Base-by-base conservation (phyloP, 2,113 vertebrate species). In the Heterochromis multidens region DNA sequence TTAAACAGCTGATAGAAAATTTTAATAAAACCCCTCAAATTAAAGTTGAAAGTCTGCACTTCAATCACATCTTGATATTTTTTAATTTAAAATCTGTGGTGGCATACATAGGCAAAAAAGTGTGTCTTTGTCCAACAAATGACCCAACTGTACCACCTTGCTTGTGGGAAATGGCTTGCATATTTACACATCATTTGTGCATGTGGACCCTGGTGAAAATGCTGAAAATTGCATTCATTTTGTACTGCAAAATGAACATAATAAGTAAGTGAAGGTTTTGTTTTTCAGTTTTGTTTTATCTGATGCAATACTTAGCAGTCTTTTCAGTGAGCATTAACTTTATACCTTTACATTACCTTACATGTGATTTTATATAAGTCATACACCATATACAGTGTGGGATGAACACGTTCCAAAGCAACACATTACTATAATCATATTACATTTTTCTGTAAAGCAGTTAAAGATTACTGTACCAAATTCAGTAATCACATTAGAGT, bases 21-120 rank as follows among this genome's bases (percentile, higher is more conserved):
- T 16, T 1, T 46, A 29, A 3, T 70, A 12, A 70, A 70, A 0
- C 9, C 23, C 0, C 3, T 70, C 23, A 49, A 70, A 70, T 43
- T 46, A 70, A 19, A 70, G 65, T 8, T 49, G 40, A 49, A 70
- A 46, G 65, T 70, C 25, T 54, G 1, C 40, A 43, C 12, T 43
- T 43, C 13, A 43, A 5, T 43, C 40, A 43, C 40, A 43, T 43
- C 11, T 43, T 14, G 40, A 43, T 21, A n/a, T 21, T 21, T 54
- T 9, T 21, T 1, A 4, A 54, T 54, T 43, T 70, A 27, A 29
- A 70, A 70, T 0, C 23, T 70, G 23, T 19, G 5, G 65, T 46
- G 65, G 65, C 14, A 11, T 3, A 0, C 65, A 12, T 23, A 46
- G 6, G 40, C 23, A 70, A 70, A 70, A 70, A 46, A 29, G 8